phyloP scores from a whole-genome alignment of 2,113 vertebrate species.

The Myocastor coypus region DNA sequence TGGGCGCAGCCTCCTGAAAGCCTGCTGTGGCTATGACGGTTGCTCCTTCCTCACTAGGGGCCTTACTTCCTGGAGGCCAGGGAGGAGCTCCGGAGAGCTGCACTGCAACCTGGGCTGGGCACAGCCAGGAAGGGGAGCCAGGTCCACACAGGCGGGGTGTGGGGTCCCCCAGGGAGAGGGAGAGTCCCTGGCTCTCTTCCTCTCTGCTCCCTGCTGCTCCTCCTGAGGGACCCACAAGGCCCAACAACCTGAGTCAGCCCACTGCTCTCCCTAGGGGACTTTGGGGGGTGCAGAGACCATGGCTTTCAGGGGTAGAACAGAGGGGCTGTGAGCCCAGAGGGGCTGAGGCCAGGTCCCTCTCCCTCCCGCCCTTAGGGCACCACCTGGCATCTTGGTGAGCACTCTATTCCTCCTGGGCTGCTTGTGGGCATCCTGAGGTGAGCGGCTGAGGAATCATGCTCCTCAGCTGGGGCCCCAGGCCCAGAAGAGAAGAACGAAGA shows the following conservation, averaged over 20 bases:
- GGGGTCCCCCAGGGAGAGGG: accelerated
- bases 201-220: background rate
- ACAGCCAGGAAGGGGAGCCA: background rate
- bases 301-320: background rate
- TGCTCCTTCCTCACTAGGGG: background rate
- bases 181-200: background rate
- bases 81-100: background rate
- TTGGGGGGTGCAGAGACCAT: background rate
- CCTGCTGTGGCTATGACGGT: accelerated
- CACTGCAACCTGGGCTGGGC: too few relatives aligned
- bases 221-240: background rate
- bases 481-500: background rate
- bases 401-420: background rate
- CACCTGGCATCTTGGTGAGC: background rate
- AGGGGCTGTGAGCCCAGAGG: background rate
- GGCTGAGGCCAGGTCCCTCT: too few relatives aligned
- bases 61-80: background rate
- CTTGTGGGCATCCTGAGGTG: background rate
- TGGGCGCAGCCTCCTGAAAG: accelerated
- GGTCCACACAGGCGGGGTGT: background rate
- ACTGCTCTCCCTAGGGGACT: background rate
- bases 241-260: accelerated
- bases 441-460: background rate
- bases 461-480: background rate
- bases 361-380: too few relatives aligned